Base-by-base conservation (phyloP, 2,113 vertebrate species). In the Rallus limicola region DNA sequence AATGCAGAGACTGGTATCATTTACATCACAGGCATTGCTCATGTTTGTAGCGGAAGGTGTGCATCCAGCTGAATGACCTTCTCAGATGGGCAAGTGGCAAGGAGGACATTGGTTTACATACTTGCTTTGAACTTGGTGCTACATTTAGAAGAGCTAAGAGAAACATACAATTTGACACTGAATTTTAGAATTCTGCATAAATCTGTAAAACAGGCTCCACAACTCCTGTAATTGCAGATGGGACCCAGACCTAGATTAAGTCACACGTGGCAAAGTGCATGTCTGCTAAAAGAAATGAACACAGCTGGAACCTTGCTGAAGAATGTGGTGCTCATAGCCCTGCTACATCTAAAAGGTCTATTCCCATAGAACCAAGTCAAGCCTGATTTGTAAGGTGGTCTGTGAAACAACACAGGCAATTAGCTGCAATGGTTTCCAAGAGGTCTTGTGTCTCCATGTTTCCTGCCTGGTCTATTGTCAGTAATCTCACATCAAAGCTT, bases 261-360 rank as follows among this genome's bases (percentile, higher is more conserved):
- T 77, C 8, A 29, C 0, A 0, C 2, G 6, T 4, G 24, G 16
- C 10, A 18, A 46, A 62, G 24, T 0, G 33, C 3, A 34, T 15
- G 48, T 48, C 17, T 46, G 17, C 19, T 48, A 33, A 34, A 68
- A 85, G 9, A 1, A 71, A 52, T 2, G 4, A 75, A 20, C 0
- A 1, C 12, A 59, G 28, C 21, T 24, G 8, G 23, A 76, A 56
- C 7, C 14, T 10, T 34, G 38, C 20, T 62, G 44, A 44, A 68
- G 67, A 90, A 52, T 3, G 10, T 8, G 38, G 12, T 17, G 28
- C 6, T 53, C 2, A 1, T 50, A 74, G 5, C 9, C 44, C 29
- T 1, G 5, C 5, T 2, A 38, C 2, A 58, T 21, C 20, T 24
- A 24, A 84, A 87, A 77, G 23, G 26, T 83, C 34, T 28, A 2